Evolutionary conservation across 1,140 invertebrate species (phyloP).

Genomic region (Zaprionus inermis): DNA sequence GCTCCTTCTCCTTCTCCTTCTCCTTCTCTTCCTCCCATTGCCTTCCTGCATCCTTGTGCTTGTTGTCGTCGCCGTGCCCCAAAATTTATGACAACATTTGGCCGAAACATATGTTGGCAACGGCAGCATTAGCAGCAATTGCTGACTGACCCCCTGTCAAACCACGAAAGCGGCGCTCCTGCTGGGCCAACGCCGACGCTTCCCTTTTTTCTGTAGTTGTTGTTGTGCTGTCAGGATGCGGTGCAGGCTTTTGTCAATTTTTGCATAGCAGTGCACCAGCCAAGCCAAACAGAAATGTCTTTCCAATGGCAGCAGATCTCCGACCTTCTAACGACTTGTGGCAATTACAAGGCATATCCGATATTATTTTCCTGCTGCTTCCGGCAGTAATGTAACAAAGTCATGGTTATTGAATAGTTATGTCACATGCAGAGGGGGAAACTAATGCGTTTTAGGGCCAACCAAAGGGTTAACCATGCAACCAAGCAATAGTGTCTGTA

Average conservation of each 20-base stretch:
- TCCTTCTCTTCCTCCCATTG: not conserved
- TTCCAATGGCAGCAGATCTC: conserved; percentile 12
- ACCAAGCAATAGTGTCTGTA: too few relatives aligned
- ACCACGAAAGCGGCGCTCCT: not conserved
- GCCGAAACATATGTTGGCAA: conserved; percentile 78
- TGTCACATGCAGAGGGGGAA: not conserved
- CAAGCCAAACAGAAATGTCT: not conserved
- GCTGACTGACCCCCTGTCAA: conserved; percentile 26
- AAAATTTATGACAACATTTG: conserved; percentile 81
- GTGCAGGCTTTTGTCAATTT: conserved; percentile 41
- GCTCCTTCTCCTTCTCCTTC: not conserved
- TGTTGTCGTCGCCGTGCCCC: conserved; percentile 54
- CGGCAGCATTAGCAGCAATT: conserved; percentile 73
- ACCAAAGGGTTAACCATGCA: not conserved
- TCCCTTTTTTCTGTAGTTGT: not conserved
- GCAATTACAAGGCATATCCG: conserved; percentile 25
- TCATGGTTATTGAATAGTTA: not conserved
- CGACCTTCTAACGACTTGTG: conserved; percentile 4
- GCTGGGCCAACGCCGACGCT: not conserved
- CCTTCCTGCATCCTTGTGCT: conserved; percentile 9
- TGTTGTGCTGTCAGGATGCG: not conserved
- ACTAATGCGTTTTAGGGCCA: not conserved
- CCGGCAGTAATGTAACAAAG: not conserved
- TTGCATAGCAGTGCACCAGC: conserved; percentile 23
- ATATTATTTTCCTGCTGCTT: not conserved